Evolutionary conservation across 1,140 invertebrate species (phyloP), one percentile per base, ranked within the genome.

Genomic region (Drosophila orosa): DNA sequence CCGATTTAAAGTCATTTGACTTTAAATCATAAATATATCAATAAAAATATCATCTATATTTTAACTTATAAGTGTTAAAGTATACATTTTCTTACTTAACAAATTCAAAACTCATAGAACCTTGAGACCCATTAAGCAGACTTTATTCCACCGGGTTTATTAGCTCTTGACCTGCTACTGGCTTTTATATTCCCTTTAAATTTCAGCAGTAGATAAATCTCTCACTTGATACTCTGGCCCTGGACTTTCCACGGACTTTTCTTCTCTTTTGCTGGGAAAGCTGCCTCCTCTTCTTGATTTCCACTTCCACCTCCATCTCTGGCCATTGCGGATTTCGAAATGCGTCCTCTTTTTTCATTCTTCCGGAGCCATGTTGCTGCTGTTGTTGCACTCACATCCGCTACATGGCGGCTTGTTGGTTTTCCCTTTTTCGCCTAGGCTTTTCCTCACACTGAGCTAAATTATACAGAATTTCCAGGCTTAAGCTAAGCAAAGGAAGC

Each of bases 351-450:
- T 59, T 59, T 33, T 52, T n/a, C n/a, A n/a, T 40, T 45, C 24
- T 37, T 27, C 25, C 40, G 29, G 69, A 50, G 48, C 47, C 22
- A 17, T 27, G 31, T 44, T 66, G 60, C 19, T 60, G 35, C 27
- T 54, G 59, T 39, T 73, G 63, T 48, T 57, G 63, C 73, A 69
- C 44, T 66, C 55, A 39, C 73, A 76, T 76, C 73, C 73, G 73
- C 60, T 76, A 56, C 61, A 76, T 56, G 74, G 45, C 60, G 55
- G 73, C 73, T 75, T 35, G 56, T 25, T 40, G 59, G 55, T 55
- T 56, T 73, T 73, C 29, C 31, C 50, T 12, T 29, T 25, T 48
- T 56, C 48, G 22, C 58, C 68, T 22, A 61, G 47, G 37, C 71
- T 12, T 39, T 17, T 15, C 13, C 19, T 5, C 10, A 25, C 33